A percentile compares a stretch with the other conserved stretches of the same genome.
These are phyloP conservation scores for Clarias gariepinus DNA, from an alignment of 2,113 vertebrate species.

Conservation along the genomic window DNA sequence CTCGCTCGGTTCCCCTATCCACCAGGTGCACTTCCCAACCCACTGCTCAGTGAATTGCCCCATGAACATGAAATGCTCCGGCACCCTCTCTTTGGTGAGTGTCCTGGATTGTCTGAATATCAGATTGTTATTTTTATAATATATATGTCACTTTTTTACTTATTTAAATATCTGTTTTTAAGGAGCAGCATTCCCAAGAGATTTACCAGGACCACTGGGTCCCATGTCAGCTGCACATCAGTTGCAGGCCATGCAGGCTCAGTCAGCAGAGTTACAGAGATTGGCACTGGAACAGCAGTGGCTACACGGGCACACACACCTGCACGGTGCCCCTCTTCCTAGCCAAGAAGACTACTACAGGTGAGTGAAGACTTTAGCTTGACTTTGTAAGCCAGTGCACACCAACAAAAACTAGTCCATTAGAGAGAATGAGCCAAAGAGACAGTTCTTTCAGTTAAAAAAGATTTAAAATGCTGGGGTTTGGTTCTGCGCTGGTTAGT, in stretches of 20 bases:
- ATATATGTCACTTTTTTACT: background rate
- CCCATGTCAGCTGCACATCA: conserved; percentile 98
- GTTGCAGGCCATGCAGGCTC: conserved; percentile 97
- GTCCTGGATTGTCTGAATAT: background rate
- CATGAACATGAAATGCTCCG: conserved; percentile 98
- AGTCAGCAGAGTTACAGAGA: conserved; percentile 96
- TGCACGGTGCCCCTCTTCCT: conserved; percentile 90
- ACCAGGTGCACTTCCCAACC: conserved; percentile 88
- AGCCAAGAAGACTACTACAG: conserved; percentile 99
- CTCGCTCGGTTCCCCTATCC: conserved; percentile 94
- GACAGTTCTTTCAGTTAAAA: background rate
- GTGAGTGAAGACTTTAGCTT: conserved; percentile 61
- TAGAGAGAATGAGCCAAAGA: background rate
- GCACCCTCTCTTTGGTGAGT: conserved; percentile 94
- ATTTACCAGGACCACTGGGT: conserved; percentile 88
- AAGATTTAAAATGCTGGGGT: background rate
- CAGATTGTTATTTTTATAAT: background rate
- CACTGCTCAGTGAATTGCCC: conserved; percentile 88
- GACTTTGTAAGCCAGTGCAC: background rate
- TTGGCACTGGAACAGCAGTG: conserved; percentile 99
- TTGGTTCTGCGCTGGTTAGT: background rate
- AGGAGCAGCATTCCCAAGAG: conserved; percentile 88
- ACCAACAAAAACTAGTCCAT: background rate
- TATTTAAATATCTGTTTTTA: background rate
- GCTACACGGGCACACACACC: conserved; percentile 93